Evolutionary conservation across 2,797 vertebrate genomes (phyloP), one percentile per base, ranked within the genome.

Genomic region (Oophaga sylvatica): DNA sequence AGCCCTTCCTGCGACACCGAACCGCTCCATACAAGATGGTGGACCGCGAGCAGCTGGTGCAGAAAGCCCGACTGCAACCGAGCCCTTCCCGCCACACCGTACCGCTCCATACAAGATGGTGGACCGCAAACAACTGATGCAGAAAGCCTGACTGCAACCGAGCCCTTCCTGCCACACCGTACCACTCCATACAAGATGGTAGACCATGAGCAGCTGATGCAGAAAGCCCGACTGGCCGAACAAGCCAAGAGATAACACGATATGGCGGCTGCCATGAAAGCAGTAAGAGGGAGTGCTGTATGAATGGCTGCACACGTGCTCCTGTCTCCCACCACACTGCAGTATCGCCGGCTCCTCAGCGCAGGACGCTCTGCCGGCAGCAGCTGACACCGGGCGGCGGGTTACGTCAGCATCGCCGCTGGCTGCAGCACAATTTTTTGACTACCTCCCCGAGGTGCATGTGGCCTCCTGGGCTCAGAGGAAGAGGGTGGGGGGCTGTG

Each of bases 181-280:
- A 75, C 83, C 76, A 79, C 83, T 81, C 87, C 17, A 68, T 48
- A 65, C 90, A 95, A 93, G 92, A 99, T 99, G 98, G 98, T 97
- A 94, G 98, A 99, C 93, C 97, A 97, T 92, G 98, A 99, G 96
- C 97, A 99, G 96, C 97, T 98, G 96, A 97, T 99, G 94, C 98
- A 99, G 96, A 99, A 98, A 97, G 97, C 97, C 95, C 94, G 97
- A 95, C 96, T 99, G 96, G 97, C 97, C 87, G 98, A 99, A 93
- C 98, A 99, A 96, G 98, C 98, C 90, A 98, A 99, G 94, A 93
- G 98, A 92, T 99, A 99, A 92, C 97, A 99, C 91, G 97, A 99
- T 94, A 99, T 99, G 98, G 98, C 98, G 93, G 97, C 97, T 93
- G 97, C 98, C 95, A 99, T 99, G 98, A 99, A 99, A 94, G 97